Percentiles rank a stretch among this genome's conserved stretches.
Conservation (phyloP, 2,888 invertebrate species). For the Platypus cylindrus region DNA sequence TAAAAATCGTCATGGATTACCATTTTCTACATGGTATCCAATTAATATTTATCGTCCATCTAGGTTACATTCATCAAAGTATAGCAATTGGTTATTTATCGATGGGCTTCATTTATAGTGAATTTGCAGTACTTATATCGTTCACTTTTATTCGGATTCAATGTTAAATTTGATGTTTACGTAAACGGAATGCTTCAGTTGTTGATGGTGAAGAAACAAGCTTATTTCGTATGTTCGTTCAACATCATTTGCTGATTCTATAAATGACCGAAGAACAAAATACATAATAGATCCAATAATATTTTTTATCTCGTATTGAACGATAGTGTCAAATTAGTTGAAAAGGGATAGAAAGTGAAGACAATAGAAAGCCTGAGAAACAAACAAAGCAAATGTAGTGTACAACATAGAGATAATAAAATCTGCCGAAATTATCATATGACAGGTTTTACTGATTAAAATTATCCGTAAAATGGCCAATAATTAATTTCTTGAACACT, state of each 20-base stretch:
- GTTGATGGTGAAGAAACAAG: background rate
- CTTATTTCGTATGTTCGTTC: background rate
- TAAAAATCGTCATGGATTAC: background rate
- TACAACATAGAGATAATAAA: no score
- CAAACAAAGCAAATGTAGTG: no score
- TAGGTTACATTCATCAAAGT: slow-evolving; percentile 1
- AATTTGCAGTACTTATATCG: background rate
- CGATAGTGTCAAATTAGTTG: background rate
- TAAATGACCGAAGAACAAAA: no score
- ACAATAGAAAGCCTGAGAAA: no score
- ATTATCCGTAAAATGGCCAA: no score
- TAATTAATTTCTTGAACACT: no score
- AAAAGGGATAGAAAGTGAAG: no score
- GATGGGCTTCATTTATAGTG: slow-evolving; percentile 1
- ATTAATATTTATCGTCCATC: background rate
- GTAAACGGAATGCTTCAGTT: background rate
- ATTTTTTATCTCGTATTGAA: no score
- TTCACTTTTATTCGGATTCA: background rate
- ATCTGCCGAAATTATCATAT: no score
- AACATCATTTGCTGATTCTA: slow-evolving; percentile 1
- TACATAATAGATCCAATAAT: no score
- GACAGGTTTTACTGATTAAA: no score
- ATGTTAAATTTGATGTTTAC: background rate
- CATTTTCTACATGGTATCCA: slow-evolving; percentile 1
- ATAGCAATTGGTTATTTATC: background rate